A percentile compares a stretch with the other conserved stretches of the same genome.
These are phyloP conservation scores for Drosophila triauraria DNA, from an alignment of 1,140 invertebrate species.

Conservation along the genomic window DNA sequence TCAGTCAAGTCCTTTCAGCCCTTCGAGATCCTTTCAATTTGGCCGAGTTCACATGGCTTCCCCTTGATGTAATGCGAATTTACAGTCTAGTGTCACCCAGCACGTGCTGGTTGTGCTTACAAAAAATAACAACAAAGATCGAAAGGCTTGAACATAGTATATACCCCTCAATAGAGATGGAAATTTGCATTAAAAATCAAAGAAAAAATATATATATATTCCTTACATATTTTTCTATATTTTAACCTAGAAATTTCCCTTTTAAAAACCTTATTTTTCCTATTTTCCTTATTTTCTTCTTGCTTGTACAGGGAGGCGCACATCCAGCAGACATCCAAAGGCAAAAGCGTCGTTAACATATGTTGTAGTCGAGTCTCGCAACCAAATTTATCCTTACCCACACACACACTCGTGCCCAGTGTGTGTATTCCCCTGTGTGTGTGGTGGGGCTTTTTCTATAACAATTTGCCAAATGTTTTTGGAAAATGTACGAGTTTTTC, in stretches of 20 bases:
- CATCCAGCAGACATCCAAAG: slow-evolving; percentile 42
- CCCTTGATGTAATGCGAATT: slow-evolving; percentile 43
- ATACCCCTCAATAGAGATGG: not conserved
- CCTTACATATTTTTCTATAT: not conserved
- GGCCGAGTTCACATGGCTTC: slow-evolving; percentile 12
- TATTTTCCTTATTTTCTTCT: no score
- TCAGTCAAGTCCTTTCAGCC: slow-evolving; percentile 13
- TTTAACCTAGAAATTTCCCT: not conserved
- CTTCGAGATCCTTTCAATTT: slow-evolving; percentile 11
- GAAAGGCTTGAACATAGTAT: not conserved
- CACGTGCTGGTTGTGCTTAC: slow-evolving; percentile 45
- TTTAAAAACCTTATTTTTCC: not conserved
- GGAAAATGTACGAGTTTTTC: slow-evolving; percentile 66
- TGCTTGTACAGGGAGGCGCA: slow-evolving; percentile 2
- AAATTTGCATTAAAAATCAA: not conserved
- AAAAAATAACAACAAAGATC: slow-evolving; percentile 8
- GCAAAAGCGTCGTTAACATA: slow-evolving; percentile 70
- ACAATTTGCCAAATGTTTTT: slow-evolving; percentile 75
- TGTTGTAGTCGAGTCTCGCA: slow-evolving; percentile 61
- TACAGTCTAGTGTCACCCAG: slow-evolving; percentile 13
- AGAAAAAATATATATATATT: not conserved
- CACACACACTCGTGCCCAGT: slow-evolving; percentile 4
- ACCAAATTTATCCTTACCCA: slow-evolving; percentile 53
- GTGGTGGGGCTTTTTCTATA: slow-evolving; percentile 58
- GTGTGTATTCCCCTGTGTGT: slow-evolving; percentile 43